Conservation (phyloP, 1,140 invertebrate species). For the Ctenoplectra terminalis region DNA sequence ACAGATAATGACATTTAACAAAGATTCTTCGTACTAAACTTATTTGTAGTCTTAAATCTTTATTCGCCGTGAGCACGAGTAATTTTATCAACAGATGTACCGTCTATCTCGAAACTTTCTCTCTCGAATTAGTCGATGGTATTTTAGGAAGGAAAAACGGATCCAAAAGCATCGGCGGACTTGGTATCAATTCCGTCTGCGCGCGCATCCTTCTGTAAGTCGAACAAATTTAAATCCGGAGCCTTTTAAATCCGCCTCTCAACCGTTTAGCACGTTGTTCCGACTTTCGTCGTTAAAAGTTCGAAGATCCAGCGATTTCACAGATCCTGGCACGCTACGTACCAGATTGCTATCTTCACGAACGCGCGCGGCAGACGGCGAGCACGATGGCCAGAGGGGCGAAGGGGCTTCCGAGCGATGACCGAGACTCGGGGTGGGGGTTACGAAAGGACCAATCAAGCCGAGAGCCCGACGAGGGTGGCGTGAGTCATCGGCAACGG, state of each 20-base stretch:
- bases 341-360: conserved; percentile 34
- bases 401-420: conserved; percentile 39
- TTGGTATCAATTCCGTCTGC: neutral
- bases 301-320: conserved; percentile 19
- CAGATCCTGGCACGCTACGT: conserved; percentile 34
- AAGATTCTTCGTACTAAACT: too few species aligned
- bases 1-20: too few species aligned
- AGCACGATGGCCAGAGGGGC: neutral
- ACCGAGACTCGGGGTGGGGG: conserved; percentile 43
- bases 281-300: neutral
- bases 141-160: neutral
- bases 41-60: too few species aligned
- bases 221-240: neutral
- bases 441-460: conserved; percentile 57
- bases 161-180: neutral
- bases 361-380: conserved; percentile 27
- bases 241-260: neutral
- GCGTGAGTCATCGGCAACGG: conserved; percentile 78
- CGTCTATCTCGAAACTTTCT: neutral
- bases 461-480: conserved; percentile 56
- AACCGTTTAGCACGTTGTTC: too few species aligned
- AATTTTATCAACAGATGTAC: neutral
- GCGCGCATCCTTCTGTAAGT: too few species aligned
- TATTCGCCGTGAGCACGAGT: neutral
- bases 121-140: neutral